These are phyloP conservation scores for Tragelaphus imberbis DNA, from an alignment of 2,113 vertebrate genomes.

Conservation along the genomic window DNA sequence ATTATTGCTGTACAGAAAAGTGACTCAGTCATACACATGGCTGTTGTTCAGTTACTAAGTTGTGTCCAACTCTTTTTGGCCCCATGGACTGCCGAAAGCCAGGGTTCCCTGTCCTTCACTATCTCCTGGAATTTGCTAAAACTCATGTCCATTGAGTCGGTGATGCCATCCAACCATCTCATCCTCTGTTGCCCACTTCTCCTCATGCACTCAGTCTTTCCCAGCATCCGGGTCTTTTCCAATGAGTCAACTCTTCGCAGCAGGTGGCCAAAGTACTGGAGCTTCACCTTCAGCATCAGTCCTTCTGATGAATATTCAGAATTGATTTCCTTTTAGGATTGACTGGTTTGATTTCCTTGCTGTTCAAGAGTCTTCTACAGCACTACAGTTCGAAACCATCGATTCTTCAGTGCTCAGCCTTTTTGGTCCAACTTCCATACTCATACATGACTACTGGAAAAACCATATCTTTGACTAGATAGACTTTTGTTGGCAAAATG, in stretches of 20 bases:
- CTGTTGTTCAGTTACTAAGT: neutral
- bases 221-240: neutral
- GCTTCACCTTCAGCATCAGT: neutral
- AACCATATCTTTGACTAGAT: neutral
- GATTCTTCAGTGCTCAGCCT: neutral
- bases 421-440: neutral
- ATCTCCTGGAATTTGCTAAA: neutral
- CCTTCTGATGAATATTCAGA: neutral
- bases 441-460: neutral
- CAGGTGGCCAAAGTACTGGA: neutral
- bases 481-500: neutral
- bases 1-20: neutral
- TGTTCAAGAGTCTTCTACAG: neutral
- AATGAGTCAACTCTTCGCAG: rapidly evolving
- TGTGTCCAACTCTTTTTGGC: neutral
- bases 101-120: neutral
- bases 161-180: neutral
- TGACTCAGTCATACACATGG: neutral
- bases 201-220: neutral
- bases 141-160: neutral
- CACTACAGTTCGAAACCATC: neutral
- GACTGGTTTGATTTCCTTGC: neutral
- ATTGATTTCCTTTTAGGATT: neutral
- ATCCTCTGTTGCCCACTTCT: neutral
- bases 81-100: neutral